Evolutionary conservation across 2,797 vertebrate species (phyloP), one percentile per base, ranked within the genome.

Genomic region (Mormyrops boulengeri): DNA sequence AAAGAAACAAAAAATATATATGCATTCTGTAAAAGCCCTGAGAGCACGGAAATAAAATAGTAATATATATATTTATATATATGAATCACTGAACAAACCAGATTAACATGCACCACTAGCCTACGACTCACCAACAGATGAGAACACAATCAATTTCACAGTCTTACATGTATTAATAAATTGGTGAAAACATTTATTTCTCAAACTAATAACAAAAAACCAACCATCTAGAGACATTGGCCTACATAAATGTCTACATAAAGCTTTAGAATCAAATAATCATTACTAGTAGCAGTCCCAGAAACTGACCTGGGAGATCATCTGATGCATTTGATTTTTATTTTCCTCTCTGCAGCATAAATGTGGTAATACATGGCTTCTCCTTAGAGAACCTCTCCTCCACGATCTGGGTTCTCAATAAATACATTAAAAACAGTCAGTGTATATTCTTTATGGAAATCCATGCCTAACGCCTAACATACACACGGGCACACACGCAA

Each of bases 101-200:
- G 96, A 96, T 95, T 96, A 97, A 98, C 98, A 99, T 98, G 98
- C 97, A 97, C 94, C 96, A 96, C 97, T 96, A 97, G 93, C 93
- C 97, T 98, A 98, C 94, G 97, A 97, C 95, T 98, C 97, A 98
- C 97, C 97, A 97, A 96, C 96, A 97, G 96, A 96, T 97, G 95
- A 97, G 98, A 96, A 97, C 95, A 14, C 14, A 66, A 96, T 96
- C 94, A 93, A 97, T 96, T 97, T 99, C 98, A 99, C 98, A 99
- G 98, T 98, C 98, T 98, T 95, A 96, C 94, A 96, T 89, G 88
- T 89, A 92, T 95, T 93, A 92, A 92, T 93, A 92, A 91, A 93
- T 90, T 52, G 88, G 89, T 94, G 92, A 94, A 93, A 94, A 95
- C 93, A 94, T 92, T 93, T 91, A 95, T 94, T 91, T 96, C 93